Evolutionary conservation across 1,140 invertebrate genomes (phyloP), one percentile per base, ranked within the genome.

Genomic region (Diorhabda carinulata): DNA sequence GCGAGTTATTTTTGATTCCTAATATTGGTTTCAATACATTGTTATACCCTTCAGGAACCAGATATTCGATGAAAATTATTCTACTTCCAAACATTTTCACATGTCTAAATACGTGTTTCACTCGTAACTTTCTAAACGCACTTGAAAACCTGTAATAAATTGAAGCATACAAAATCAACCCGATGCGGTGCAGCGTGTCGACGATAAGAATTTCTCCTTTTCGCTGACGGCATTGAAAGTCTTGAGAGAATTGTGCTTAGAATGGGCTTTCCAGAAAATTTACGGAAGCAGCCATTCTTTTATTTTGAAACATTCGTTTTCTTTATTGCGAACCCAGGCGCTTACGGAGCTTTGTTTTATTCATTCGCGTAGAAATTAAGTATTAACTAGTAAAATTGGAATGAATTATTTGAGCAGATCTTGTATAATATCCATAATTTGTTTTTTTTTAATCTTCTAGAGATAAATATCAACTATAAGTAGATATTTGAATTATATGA

Each of bases 231-330:
- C 61, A 41, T 43, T 40, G 42, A 61, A 61, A 41, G 61, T 62
- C 61, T 47, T 62, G 61, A 5, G 43, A 62, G 61, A 62, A 62
- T 62, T 62, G 52, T 43, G 52, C 64, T 66, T 61, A 52, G 64
- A 70, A 66, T 60, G 64, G 64, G 64, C 45, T 61, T 65, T 25
- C 7, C 62, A 61, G 64, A 65, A 70, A 64, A 70, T 70, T 70
- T 70, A 66, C 41, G 43, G 61, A 10, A 8, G 43, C 41, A 44
- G 43, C 42, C 61, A 62, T 62, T 62, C 61, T 62, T 62, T 62
- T 62, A 47, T 62, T 62, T 47, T 62, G 43, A 62, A 62, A 62
- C 61, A 62, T 62, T 62, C 61, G 41, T 62, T 62, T 44, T 62
- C 61, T 25, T 62, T 47, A 62, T 62, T 62, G 43, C 61, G 43